phyloP scores from a whole-genome alignment of 1,140 invertebrate genomes.

The Bicyclus anynana region DNA sequence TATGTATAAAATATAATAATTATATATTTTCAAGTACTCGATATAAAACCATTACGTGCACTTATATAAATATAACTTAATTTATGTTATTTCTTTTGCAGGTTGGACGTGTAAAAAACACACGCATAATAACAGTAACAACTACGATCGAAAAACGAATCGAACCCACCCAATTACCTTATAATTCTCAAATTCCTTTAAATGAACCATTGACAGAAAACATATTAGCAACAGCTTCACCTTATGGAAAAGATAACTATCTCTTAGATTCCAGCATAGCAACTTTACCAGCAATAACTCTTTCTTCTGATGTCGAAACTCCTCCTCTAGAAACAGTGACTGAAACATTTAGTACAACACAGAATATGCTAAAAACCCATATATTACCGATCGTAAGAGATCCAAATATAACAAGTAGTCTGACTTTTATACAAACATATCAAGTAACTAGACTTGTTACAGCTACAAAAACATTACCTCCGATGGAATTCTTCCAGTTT shows the following conservation, averaged over 20 bases:
- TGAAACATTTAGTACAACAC: constrained; percentile 93
- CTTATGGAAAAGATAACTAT: constrained; percentile 84
- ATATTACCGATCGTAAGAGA: constrained; percentile 88
- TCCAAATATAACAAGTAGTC: constrained; percentile 82
- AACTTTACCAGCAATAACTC: constrained; percentile 87
- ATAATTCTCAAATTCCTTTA: constrained; percentile 77
- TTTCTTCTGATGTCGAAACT: constrained; percentile 85
- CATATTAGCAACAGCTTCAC: constrained; percentile 87
- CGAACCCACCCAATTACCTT: constrained; percentile 77
- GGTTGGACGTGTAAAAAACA: constrained; percentile 92
- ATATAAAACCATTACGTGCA: no score
- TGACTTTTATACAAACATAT: constrained; percentile 92
- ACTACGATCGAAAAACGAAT: constrained; percentile 88
- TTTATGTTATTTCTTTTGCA: constrained; percentile 61
- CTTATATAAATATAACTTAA: no score
- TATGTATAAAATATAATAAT: no score
- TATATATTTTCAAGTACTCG: no score
- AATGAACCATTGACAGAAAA: constrained; percentile 91
- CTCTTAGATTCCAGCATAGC: constrained; percentile 86
- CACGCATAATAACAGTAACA: constrained; percentile 89
- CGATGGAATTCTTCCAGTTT: constrained; percentile 91
- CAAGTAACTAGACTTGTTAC: constrained; percentile 90
- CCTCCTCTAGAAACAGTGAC: constrained; percentile 92
- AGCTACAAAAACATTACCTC: constrained; percentile 91
- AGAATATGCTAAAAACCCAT: constrained; percentile 91